Base-by-base conservation (phyloP, 2,888 invertebrate species). In the Drosophila nr. perissopoda region DNA sequence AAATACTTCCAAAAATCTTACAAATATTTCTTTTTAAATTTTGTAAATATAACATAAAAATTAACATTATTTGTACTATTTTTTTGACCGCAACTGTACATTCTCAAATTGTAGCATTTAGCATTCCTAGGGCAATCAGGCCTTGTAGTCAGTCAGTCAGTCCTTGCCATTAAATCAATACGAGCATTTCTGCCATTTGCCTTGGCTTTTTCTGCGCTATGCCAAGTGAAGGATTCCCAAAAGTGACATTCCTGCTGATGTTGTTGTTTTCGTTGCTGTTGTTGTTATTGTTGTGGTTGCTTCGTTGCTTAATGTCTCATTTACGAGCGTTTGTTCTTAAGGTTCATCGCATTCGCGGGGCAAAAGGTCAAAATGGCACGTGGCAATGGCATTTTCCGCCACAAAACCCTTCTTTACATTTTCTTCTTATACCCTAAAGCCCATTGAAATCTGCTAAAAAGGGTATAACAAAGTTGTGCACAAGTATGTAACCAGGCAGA, bases 291-390 rank as follows among this genome's bases (percentile, higher is more conserved):
- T 63, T 75, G 58, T 52, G 61, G 71, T 69, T 74, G 65, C 42
- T 76, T 67, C 57, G 62, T 25, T 64, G 69, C 48, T 45, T 65
- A 81, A 86, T 88, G 84, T 85, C 83, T 89, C 78, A 78, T 85
- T 86, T 86, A 69, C 68, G 70, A 78, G 78, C 78, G 54, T 70
- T 73, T 72, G 74, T 76, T 62, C 80, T 78, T 80, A 80, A 86
- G 78, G 87, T 83, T 83, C 87, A 83, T 86, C 83, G 83, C 74
- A 68, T 81, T 79, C 49, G 51, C 66, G 36, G 54, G 36, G 54
- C 70, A 45, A 78, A 78, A 78, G 79, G 78, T 78, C 78, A 78
- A 70, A 64, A 64, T 31, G 79, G 75, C 78, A 78, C 78, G 78
- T 78, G 78, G 78, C 78, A 78, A 65, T 78, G 77, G 54, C 70